Percentiles rank a stretch among this genome's conserved stretches.
Conservation (phyloP, 35 echinoderm and acorn worm species). For the Lytechinus variegatus region DNA sequence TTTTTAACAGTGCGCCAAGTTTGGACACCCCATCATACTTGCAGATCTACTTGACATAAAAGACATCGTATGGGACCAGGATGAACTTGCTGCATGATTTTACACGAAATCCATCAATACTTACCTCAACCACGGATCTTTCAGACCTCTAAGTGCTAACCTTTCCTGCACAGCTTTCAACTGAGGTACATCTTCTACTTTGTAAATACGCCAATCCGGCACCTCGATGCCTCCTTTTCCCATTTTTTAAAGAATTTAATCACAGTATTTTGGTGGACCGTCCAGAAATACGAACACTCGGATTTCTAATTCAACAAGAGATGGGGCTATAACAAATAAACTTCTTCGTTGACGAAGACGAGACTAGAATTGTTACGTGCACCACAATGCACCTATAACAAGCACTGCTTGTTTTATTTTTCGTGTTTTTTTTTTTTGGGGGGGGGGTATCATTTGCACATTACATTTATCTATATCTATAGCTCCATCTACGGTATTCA, state of each 20-base stretch:
- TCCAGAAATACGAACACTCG: neutral
- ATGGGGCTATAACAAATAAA: neutral
- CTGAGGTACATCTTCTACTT: constrained; percentile 86
- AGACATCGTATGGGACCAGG: neutral
- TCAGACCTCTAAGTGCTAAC: constrained; percentile 84
- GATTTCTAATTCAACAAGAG: neutral
- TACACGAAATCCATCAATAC: neutral
- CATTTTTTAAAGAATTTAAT: constrained; percentile 46
- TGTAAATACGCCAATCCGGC: constrained; percentile 86
- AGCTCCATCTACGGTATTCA: too few relatives aligned
- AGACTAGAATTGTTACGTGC: too few relatives aligned
- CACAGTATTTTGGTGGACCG: neutral
- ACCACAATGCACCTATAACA: too few relatives aligned
- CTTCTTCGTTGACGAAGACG: too few relatives aligned
- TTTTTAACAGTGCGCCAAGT: too few relatives aligned
- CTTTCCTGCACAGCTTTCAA: constrained; percentile 63
- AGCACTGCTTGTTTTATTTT: too few relatives aligned
- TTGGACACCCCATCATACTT: too few relatives aligned
- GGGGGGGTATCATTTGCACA: too few relatives aligned
- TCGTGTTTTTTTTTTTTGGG: too few relatives aligned
- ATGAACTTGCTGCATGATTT: neutral
- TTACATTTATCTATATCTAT: too few relatives aligned
- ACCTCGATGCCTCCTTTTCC: constrained; percentile 81
- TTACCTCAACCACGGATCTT: constrained; percentile 93
- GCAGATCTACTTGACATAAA: neutral